Conservation (phyloP, 2,797 vertebrate genomes). For the Gastrophryne carolinensis region DNA sequence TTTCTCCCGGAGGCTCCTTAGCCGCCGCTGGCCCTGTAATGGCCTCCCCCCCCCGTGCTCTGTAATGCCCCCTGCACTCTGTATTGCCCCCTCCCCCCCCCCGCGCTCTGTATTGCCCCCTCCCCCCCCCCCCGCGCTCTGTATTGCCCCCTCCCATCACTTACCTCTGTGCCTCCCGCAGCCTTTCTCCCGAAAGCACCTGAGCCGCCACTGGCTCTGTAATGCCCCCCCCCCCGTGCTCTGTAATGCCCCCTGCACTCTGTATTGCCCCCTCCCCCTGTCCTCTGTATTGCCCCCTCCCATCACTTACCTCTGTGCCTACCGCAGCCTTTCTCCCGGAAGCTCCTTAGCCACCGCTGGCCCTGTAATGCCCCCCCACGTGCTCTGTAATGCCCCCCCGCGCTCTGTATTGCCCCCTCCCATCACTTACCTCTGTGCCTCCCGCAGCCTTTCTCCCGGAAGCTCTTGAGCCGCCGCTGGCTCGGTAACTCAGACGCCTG, state of each 20-base stretch:
- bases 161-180: too few species aligned
- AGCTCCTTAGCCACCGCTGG: neutral
- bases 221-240: neutral
- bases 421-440: neutral
- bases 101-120: neutral
- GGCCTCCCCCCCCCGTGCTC: neutral
- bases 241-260: neutral
- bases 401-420: too few species aligned
- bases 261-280: neutral
- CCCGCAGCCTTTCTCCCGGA: slow-evolving; percentile 78
- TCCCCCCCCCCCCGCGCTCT: neutral
- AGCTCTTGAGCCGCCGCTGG: slow-evolving; percentile 88
- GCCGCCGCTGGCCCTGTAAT: neutral
- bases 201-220: neutral
- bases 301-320: too few species aligned
- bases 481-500: slow-evolving; percentile 77
- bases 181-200: too few species aligned
- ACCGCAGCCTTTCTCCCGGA: neutral
- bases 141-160: neutral
- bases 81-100: neutral
- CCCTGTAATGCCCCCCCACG: neutral
- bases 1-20: too few species aligned
- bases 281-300: neutral
- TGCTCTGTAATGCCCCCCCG: too few species aligned
- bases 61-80: neutral